Percentiles rank a stretch among this genome's conserved stretches.
Evolutionary conservation across 2,113 vertebrate genomes (phyloP).

Genomic region (Alosa alosa): DNA sequence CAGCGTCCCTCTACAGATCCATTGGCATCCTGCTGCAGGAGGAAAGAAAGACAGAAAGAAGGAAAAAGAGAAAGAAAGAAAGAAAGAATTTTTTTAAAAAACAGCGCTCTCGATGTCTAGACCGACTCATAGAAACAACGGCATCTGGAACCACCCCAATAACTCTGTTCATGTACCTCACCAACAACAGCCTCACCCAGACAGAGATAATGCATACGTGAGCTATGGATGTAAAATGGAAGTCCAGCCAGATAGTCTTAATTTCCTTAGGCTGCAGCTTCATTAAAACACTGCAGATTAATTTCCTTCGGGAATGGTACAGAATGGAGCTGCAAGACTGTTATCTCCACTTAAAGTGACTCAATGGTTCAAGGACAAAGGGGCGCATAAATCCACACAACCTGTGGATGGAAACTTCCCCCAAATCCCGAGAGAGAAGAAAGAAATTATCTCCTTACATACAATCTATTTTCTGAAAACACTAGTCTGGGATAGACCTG

Average conservation of each 20-base stretch:
- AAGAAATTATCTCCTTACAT: constrained; percentile 5
- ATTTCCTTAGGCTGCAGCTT: background rate
- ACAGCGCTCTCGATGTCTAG: background rate
- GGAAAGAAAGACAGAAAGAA: constrained; percentile 16
- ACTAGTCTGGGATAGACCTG: background rate
- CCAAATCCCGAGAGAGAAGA: background rate
- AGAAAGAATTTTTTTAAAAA: background rate
- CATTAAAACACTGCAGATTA: background rate
- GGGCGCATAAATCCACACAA: background rate
- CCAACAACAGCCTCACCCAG: background rate
- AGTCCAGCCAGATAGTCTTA: background rate
- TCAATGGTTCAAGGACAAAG: background rate
- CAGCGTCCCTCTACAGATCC: background rate
- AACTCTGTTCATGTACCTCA: background rate
- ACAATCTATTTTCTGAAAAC: background rate
- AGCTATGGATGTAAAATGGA: background rate
- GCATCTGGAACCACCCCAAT: background rate
- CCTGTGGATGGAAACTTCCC: background rate
- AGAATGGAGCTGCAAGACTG: background rate
- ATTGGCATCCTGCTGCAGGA: constrained; percentile 36
- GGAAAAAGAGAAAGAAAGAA: background rate
- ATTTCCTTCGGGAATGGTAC: constrained; percentile 2
- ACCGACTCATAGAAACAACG: background rate
- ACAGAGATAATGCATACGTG: constrained; percentile 1
- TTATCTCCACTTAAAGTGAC: constrained; percentile 10